Evolutionary conservation across 2,888 invertebrate species (phyloP).

Genomic region (Stenodema calcarata): DNA sequence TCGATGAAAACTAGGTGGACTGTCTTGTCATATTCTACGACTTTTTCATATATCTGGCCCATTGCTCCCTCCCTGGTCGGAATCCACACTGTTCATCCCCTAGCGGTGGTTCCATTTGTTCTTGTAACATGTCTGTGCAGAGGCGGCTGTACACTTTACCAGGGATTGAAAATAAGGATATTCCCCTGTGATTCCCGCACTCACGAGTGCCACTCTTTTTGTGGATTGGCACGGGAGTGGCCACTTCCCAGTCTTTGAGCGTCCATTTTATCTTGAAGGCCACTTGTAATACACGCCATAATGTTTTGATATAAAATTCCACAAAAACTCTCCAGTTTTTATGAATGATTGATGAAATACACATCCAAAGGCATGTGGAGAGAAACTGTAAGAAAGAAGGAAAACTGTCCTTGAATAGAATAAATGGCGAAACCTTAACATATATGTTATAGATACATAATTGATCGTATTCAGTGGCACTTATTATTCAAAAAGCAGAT

Average conservation of each 20-base stretch:
- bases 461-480: too few species aligned
- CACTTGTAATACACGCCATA: too few species aligned
- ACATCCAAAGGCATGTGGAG: too few species aligned
- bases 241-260: neutral
- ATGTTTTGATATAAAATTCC: too few species aligned
- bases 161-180: neutral
- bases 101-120: neutral
- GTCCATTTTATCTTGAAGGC: too few species aligned
- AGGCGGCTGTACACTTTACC: neutral
- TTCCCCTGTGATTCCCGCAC: neutral
- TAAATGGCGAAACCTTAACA: too few species aligned
- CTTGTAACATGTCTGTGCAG: neutral
- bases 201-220: neutral
- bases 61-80: neutral
- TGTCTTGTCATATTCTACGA: neutral
- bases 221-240: neutral
- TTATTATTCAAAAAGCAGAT: too few species aligned
- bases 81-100: neutral
- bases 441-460: too few species aligned
- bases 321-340: too few species aligned
- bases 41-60: neutral
- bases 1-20: conserved; percentile 37
- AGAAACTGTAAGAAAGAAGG: too few species aligned
- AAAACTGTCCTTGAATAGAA: too few species aligned
- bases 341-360: too few species aligned